Percentiles rank a stretch among this genome's conserved stretches.
These are phyloP conservation scores for Fregata magnificens DNA, from an alignment of 2,113 vertebrate genomes.

Conservation along the genomic window DNA sequence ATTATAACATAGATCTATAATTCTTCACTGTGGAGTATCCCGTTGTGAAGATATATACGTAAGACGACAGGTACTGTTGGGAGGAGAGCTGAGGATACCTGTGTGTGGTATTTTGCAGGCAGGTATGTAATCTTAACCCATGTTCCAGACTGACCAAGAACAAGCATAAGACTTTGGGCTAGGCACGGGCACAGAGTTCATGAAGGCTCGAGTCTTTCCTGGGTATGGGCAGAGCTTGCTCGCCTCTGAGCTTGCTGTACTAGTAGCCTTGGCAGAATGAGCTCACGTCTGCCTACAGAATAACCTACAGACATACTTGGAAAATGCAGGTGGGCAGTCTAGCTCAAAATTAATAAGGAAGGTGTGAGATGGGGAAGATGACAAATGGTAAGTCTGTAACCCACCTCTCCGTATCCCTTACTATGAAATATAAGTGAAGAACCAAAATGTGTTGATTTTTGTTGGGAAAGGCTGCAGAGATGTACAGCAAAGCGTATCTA, in stretches of 20 bases:
- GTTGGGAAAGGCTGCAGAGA: neutral
- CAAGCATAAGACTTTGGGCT: neutral
- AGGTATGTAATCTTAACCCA: too few relatives aligned
- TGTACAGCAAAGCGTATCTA: neutral
- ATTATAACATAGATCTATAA: neutral
- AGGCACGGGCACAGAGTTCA: fast-evolving
- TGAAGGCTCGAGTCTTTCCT: neutral
- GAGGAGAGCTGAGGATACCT: neutral
- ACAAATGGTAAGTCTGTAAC: neutral
- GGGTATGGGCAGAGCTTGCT: neutral
- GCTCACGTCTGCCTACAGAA: neutral
- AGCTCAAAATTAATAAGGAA: neutral
- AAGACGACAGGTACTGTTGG: neutral
- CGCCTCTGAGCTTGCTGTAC: neutral
- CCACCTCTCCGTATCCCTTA: neutral
- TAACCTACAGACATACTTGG: neutral
- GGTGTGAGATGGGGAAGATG: neutral
- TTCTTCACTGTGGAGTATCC: neutral
- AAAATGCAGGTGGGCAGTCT: neutral
- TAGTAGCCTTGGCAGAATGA: neutral
- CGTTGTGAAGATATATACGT: neutral
- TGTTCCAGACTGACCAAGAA: neutral
- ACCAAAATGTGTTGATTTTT: neutral
- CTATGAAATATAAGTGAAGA: neutral
- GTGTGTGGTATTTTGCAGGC: neutral